A percentile compares a stretch with the other conserved stretches of the same genome.
phyloP scores from a whole-genome alignment of 2,888 invertebrate species.

The Temnothorax ravouxi region DNA sequence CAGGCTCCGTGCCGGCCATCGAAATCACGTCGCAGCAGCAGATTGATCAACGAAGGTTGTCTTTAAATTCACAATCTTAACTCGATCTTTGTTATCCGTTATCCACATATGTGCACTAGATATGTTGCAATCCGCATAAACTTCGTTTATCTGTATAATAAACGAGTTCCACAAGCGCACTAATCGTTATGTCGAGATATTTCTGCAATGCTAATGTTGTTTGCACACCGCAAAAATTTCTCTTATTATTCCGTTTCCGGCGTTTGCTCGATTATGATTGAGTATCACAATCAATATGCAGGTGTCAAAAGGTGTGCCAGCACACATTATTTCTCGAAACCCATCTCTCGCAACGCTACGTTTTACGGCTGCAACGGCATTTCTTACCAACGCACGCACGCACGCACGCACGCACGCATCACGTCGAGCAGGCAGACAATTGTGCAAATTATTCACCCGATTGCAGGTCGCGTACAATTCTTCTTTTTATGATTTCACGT shows the following conservation, averaged over 20 bases:
- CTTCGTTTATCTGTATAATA: background rate
- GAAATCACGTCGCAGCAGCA: slow-evolving; percentile 17
- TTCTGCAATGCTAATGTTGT: background rate
- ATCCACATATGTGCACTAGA: background rate
- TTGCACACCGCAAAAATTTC: background rate
- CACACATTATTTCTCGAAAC: background rate
- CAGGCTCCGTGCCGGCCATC: background rate
- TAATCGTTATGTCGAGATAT: background rate
- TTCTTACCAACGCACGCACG: slow-evolving; percentile 19
- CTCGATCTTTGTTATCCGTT: background rate
- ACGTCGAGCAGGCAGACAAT: background rate
- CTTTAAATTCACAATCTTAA: background rate
- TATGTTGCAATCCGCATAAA: background rate
- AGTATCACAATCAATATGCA: background rate
- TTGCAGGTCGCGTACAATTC: background rate
- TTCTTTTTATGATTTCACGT: background rate
- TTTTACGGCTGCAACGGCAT: background rate
- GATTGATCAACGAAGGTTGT: slow-evolving; percentile 21
- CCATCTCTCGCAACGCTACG: background rate
- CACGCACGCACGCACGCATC: background rate
- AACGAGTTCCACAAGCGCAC: background rate
- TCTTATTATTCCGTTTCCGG: background rate
- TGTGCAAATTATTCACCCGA: slow-evolving; percentile 1
- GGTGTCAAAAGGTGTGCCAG: background rate
- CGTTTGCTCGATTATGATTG: background rate